Conservation (phyloP, 2,797 vertebrate species). For the Leptodactylus fallax region DNA sequence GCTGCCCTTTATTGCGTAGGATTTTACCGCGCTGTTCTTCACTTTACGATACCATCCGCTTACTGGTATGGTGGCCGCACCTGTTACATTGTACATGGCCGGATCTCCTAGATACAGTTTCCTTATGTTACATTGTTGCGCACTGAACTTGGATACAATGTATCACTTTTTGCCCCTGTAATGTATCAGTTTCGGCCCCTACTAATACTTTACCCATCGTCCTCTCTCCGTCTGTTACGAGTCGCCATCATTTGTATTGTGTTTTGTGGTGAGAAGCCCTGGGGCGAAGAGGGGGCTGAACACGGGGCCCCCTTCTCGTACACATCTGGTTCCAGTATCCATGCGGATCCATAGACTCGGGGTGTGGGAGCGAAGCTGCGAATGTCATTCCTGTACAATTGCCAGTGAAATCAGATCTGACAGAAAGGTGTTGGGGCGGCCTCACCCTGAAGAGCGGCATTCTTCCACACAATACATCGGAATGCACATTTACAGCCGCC, state of each 20-base stretch:
- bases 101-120: too few species aligned
- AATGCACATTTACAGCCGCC: conserved; percentile 6
- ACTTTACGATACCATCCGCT: too few species aligned
- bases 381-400: conserved; percentile 22
- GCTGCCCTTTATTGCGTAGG: too few species aligned
- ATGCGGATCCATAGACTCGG: not conserved
- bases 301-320: conserved; percentile 9
- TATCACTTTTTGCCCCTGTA: not conserved
- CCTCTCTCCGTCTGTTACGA: not conserved
- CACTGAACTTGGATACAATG: not conserved
- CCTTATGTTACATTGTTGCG: not conserved
- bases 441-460: conserved; percentile 7
- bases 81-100: too few species aligned
- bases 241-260: conserved; percentile 3
- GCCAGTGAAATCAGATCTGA: conserved; percentile 24
- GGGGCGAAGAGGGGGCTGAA: not conserved
- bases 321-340: conserved; percentile 51
- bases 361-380: not conserved
- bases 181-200: too few species aligned
- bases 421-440: conserved; percentile 34
- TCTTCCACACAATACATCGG: conserved; percentile 23
- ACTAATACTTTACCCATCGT: too few species aligned
- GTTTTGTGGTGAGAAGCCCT: conserved; percentile 7
- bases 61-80: too few species aligned
- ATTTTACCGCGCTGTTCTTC: too few species aligned